Conservation (phyloP, 2,888 invertebrate species). For the Sarcophaga subvicina region DNA sequence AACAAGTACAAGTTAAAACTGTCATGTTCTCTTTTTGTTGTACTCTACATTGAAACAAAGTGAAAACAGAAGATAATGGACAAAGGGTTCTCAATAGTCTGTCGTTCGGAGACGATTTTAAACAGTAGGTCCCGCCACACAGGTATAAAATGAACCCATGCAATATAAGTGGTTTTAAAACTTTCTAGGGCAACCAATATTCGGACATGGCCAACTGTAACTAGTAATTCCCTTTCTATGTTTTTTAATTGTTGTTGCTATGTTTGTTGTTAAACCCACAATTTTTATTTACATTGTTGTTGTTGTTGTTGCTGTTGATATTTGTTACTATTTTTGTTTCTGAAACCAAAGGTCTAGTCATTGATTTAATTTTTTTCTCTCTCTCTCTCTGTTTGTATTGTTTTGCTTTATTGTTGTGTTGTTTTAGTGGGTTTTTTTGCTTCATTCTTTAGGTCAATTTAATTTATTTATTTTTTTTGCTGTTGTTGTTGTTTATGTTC, state of each 20-base stretch:
- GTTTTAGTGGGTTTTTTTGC: conserved; percentile 10
- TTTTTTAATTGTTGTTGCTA: conserved; percentile 27
- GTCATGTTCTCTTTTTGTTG: no score
- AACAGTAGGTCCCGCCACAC: no score
- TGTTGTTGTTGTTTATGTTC: conserved; percentile 12
- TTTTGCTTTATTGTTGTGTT: neutral
- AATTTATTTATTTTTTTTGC: conserved; percentile 26
- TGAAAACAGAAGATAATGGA: no score
- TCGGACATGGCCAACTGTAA: no score
- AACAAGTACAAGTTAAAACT: no score
- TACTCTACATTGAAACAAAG: no score
- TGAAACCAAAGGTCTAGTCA: conserved; percentile 50
- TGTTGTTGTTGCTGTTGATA: conserved; percentile 52
- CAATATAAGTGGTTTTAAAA: no score
- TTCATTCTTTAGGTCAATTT: conserved; percentile 57
- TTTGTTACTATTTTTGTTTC: conserved; percentile 36
- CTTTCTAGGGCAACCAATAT: no score
- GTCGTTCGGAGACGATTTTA: no score
- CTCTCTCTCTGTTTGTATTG: neutral
- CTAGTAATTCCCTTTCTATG: neutral
- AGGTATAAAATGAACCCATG: no score
- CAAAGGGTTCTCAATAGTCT: no score
- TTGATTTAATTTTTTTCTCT: conserved; percentile 32
- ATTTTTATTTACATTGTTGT: conserved; percentile 63
- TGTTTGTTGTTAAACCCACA: conserved; percentile 44